Base-by-base conservation (phyloP, 2,113 vertebrate species). In the Pachyramphus minor region DNA sequence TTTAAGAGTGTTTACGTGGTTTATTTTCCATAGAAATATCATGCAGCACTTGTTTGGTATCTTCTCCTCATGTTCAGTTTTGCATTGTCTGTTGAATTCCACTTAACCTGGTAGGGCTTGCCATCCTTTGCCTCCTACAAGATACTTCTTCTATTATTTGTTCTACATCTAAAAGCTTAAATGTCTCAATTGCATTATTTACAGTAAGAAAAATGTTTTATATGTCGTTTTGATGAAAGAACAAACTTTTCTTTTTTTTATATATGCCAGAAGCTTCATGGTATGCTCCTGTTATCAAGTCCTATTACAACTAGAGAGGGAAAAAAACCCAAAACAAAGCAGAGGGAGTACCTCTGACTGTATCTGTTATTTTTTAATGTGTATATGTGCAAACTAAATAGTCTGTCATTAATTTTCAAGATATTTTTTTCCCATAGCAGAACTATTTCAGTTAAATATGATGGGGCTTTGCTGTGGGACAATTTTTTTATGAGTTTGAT, bases 381-480 rank as follows among this genome's bases (percentile, higher is more conserved):
- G 14, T 53, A 16, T 83, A 11, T 15, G 30, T 58, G 10, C 4
- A 84, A 55, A 50, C 9, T 21, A 16, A 71, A 53, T 3, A 76
- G 0, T 55, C 76, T 45, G 5, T 5, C 5, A 22, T 45, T 72
- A 28, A n/a, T 83, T 76, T 83, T 20, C 8, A 76, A 31, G 0
- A 0, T n/a, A 28, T 28, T 50, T 5, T 50, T 5, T 53, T 68
- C 22, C 4, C 17, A 13, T 5, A n/a, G 13, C 6, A 33, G 30
- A 63, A 35, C 3, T 67, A 21, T 60, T 41, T 53, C 22, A 58
- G 8, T 39, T 67, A 49, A 44, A 33, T 31, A 84, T 45, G 75
- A 52, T 78, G 9, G 39, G 21, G 20, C 8, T 89, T 50, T 60
- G 3, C 5, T 58, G 4, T 33, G n/a, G 2, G 8, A 4, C 16